Base-by-base conservation (phyloP, 2,113 vertebrate species). In the Micronisus gabar region DNA sequence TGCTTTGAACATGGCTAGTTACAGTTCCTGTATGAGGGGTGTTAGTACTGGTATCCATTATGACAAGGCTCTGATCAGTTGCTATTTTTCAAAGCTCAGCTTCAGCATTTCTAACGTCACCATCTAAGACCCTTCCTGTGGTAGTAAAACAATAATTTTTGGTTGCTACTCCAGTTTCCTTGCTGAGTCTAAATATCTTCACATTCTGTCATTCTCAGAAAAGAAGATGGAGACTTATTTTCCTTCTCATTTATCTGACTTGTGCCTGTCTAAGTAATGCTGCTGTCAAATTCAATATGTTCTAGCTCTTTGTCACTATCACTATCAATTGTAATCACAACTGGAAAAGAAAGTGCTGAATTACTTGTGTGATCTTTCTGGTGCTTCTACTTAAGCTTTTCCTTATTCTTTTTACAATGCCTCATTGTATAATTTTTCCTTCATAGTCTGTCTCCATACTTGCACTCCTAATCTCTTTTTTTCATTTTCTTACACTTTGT, bases 311-410 rank as follows among this genome's bases (percentile, higher is more conserved):
- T 97, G 34, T 99, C 98, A 45, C 97, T 98, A 67, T 98, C 98
- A 88, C 98, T 99, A 62, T 98, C 97, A 30, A 98, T 98, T 53
- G 97, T 98, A 73, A 99, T 98, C n/a, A 99, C 92, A 45, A 98
- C 74, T 17, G 98, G 97, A 12, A 98, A 98, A 56, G 72, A 79
- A 66, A 34, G 59, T 4, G 25, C 47, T 47, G 90, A 48, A 63
- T 94, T 76, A 55, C 92, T 80, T 48, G 81, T 74, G 67, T 95
- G 98, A 93, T 98, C 97, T 73, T 96, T 98, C 88, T 94, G 97
- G 41, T 98, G 98, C 91, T 98, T 99, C 88, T 97, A 99, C 95
- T 98, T 99, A 78, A 98, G 98, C 67, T 99, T 99, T 96, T 98
- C 98, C 96, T 98, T 99, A 91, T 98, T 99, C 92, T 99, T 99